Evolutionary conservation across 2,797 vertebrate genomes (phyloP).

Genomic region (Centroberyx gerrardi): DNA sequence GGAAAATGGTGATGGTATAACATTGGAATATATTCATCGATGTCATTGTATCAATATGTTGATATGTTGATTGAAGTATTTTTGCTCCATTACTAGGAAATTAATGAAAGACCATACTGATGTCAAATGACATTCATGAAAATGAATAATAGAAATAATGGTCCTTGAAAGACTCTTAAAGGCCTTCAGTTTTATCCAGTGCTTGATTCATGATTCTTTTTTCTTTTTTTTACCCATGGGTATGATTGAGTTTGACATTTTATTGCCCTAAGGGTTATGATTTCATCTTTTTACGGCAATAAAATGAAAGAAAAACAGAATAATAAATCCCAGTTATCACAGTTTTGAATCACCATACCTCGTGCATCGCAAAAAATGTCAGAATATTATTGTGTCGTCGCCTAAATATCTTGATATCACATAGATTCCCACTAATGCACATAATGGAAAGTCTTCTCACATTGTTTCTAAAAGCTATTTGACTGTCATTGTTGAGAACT

Average conservation of each 20-base stretch:
- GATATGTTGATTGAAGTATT: slow-evolving; percentile 25
- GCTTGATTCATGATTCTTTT: slow-evolving; percentile 2
- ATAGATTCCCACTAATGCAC: background rate
- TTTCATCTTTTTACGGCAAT: slow-evolving; percentile 25
- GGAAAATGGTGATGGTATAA: slow-evolving; percentile 46
- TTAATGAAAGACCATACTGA: slow-evolving; percentile 35
- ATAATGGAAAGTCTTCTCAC: background rate
- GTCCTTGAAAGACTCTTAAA: slow-evolving; percentile 25
- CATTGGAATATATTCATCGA: slow-evolving; percentile 51
- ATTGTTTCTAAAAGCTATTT: background rate
- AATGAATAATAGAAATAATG: slow-evolving; percentile 25
- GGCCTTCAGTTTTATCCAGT: slow-evolving; percentile 48
- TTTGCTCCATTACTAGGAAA: slow-evolving; percentile 29
- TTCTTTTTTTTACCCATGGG: slow-evolving; percentile 18
- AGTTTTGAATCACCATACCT: background rate
- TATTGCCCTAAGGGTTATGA: background rate
- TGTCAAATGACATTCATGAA: slow-evolving; percentile 32
- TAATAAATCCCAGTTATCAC: background rate
- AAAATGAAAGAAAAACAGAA: slow-evolving; percentile 11
- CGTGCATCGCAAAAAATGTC: background rate
- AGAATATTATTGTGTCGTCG: background rate
- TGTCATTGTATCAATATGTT: slow-evolving; percentile 17
- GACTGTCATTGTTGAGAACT: background rate
- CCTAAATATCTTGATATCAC: background rate
- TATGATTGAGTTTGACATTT: slow-evolving; percentile 17